Percentiles rank a stretch among this genome's conserved stretches.
These are phyloP conservation scores for Sinonovacula constricta DNA, from an alignment of 1,140 invertebrate species.

Conservation along the genomic window DNA sequence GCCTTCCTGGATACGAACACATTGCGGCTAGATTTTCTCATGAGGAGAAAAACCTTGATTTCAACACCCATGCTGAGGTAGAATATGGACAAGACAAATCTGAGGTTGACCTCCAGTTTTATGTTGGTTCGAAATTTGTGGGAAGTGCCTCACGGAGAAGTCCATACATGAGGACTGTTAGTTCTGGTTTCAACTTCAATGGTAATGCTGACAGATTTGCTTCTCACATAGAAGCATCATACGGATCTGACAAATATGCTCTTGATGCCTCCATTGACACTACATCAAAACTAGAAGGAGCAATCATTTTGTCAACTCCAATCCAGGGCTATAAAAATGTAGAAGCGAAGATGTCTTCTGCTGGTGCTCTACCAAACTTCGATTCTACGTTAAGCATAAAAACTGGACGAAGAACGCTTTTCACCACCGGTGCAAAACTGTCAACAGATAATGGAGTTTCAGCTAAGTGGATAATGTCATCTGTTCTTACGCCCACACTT, in stretches of 20 bases:
- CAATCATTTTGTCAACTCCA: constrained; percentile 8
- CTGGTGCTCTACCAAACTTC: not conserved
- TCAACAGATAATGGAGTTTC: constrained; percentile 15
- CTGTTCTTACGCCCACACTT: constrained; percentile 17
- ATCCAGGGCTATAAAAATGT: constrained; percentile 23
- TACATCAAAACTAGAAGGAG: not conserved
- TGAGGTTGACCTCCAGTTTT: constrained; percentile 28
- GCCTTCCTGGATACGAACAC: not conserved
- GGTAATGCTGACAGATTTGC: constrained; percentile 1
- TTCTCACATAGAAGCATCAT: not conserved
- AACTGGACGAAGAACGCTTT: constrained; percentile 16
- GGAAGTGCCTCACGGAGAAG: constrained; percentile 4
- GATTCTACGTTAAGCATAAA: constrained; percentile 4
- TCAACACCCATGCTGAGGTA: constrained; percentile 34
- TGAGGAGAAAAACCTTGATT: constrained; percentile 5
- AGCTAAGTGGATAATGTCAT: constrained; percentile 1
- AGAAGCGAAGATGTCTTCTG: not conserved
- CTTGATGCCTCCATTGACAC: constrained; percentile 1
- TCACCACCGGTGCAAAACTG: constrained; percentile 11
- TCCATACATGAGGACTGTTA: constrained; percentile 6
- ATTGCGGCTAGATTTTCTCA: constrained; percentile 15
- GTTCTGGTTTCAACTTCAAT: constrained; percentile 1
- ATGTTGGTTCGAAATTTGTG: constrained; percentile 5
- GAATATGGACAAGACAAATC: not conserved
- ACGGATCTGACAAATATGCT: not conserved